Conservation (phyloP, 1,140 invertebrate species). For the Drosophila quadrilineata region DNA sequence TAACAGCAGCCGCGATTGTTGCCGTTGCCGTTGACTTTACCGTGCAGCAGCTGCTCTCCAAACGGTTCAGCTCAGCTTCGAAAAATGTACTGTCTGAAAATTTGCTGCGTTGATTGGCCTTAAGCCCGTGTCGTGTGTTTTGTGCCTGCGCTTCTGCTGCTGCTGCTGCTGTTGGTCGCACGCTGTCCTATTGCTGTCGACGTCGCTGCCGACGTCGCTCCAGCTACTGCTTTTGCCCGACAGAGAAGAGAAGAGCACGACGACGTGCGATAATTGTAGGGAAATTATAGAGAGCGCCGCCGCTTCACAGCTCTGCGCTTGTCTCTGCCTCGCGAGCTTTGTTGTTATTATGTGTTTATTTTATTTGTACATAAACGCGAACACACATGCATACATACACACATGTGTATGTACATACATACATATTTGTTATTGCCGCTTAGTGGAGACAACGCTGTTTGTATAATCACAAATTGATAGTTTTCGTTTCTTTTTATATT, state of each 20-base stretch:
- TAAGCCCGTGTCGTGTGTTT: conserved; percentile 66
- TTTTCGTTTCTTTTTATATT: conserved; percentile 15
- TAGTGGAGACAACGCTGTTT: conserved; percentile 27
- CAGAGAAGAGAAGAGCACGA: too few species aligned
- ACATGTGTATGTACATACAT: too few species aligned
- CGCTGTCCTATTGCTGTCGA: conserved; percentile 33
- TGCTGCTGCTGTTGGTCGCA: too few species aligned
- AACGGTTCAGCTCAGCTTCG: conserved; percentile 68
- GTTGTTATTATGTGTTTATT: conserved; percentile 14
- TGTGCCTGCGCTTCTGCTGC: too few species aligned
- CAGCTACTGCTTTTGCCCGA: conserved; percentile 10
- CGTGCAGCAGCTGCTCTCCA: conserved; percentile 15
- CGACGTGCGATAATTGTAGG: conserved; percentile 70
- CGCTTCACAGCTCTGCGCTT: conserved; percentile 12
- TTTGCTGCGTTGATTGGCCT: conserved; percentile 76
- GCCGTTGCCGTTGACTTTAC: conserved; percentile 1
- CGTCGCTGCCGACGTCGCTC: background rate
- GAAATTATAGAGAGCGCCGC: conserved; percentile 63
- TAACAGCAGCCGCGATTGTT: conserved; percentile 9
- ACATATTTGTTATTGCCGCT: conserved; percentile 22
- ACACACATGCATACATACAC: too few species aligned
- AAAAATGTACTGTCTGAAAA: conserved; percentile 77
- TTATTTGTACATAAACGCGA: too few species aligned
- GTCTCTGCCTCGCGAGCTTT: conserved; percentile 22
- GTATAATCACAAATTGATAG: conserved; percentile 31